Evolutionary conservation across 2,888 invertebrate species (phyloP).

Genomic region (Drosophila trichaetosa): DNA sequence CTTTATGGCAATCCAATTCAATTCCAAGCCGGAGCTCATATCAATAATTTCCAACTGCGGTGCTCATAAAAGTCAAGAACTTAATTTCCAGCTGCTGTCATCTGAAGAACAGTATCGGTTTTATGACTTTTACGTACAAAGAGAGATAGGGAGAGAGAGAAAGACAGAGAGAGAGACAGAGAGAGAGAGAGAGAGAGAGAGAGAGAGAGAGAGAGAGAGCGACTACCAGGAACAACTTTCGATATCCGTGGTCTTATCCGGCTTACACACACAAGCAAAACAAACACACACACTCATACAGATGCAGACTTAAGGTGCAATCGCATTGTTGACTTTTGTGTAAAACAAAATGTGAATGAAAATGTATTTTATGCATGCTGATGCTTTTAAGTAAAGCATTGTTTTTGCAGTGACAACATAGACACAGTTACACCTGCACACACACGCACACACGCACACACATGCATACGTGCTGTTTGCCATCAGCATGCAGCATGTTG

Average conservation of each 20-base stretch:
- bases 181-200: neutral
- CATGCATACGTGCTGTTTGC: slow-evolving; percentile 65
- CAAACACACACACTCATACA: slow-evolving; percentile 11
- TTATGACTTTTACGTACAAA: slow-evolving; percentile 59
- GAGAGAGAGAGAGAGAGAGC: slow-evolving; percentile 7
- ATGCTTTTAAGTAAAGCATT: slow-evolving; percentile 65
- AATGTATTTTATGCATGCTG: slow-evolving; percentile 75
- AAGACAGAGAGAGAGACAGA: neutral
- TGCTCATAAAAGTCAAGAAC: slow-evolving; percentile 78
- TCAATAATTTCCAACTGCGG: slow-evolving; percentile 77
- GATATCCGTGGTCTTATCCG: slow-evolving; percentile 77
- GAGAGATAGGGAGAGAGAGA: neutral
- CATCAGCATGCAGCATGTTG: slow-evolving; percentile 45
- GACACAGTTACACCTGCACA: slow-evolving; percentile 51
- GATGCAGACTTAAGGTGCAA: slow-evolving; percentile 36
- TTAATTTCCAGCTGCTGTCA: slow-evolving; percentile 77
- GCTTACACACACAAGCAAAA: slow-evolving; percentile 21
- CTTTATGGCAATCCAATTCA: slow-evolving; percentile 54
- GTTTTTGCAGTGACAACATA: slow-evolving; percentile 70
- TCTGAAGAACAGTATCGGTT: slow-evolving; percentile 75
- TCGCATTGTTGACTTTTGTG: slow-evolving; percentile 77
- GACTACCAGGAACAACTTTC: slow-evolving; percentile 69
- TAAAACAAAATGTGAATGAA: slow-evolving; percentile 78
- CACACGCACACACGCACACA: slow-evolving; percentile 11
- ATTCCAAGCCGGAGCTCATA: slow-evolving; percentile 58